Conservation (phyloP, 2,113 vertebrate genomes). For the Trematomus loennbergii region DNA sequence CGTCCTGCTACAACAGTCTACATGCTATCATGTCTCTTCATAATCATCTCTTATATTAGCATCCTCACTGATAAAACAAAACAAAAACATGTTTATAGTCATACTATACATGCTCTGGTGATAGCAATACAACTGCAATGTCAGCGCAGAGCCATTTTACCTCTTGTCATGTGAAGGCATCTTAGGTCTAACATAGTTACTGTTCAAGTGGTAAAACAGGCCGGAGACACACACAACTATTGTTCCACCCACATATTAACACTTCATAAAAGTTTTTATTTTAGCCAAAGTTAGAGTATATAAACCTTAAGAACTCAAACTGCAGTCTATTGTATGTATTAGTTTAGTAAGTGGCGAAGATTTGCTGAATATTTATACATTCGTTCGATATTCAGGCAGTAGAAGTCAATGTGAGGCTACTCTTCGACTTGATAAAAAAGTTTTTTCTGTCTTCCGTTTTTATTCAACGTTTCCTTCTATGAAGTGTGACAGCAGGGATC, state of each 20-base stretch:
- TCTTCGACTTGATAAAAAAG: constrained; percentile 25
- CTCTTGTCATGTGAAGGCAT: too few species aligned
- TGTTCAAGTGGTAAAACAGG: constrained; percentile 32
- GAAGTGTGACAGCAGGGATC: constrained; percentile 61
- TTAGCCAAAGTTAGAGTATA: not conserved
- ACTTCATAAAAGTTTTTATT: constrained; percentile 6
- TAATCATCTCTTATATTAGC: too few species aligned
- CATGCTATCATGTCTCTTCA: too few species aligned
- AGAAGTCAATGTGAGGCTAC: constrained; percentile 41
- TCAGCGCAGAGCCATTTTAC: too few species aligned
- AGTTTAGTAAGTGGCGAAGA: constrained; percentile 21
- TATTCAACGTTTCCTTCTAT: constrained; percentile 47
- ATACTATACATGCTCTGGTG: too few species aligned
- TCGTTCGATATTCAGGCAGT: constrained; percentile 28
- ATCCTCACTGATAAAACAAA: too few species aligned
- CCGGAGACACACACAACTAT: constrained; percentile 41
- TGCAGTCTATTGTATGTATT: constrained; percentile 12
- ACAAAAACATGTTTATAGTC: too few species aligned
- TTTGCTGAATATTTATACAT: constrained; percentile 47
- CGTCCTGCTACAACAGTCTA: too few species aligned
- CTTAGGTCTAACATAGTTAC: constrained; percentile 19
- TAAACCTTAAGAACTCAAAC: constrained; percentile 8
- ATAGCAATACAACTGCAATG: too few species aligned
- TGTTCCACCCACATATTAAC: constrained; percentile 50
- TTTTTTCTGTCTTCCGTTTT: constrained; percentile 22